Conservation (phyloP, 2,888 invertebrate genomes). For the Athrips mouffetella region DNA sequence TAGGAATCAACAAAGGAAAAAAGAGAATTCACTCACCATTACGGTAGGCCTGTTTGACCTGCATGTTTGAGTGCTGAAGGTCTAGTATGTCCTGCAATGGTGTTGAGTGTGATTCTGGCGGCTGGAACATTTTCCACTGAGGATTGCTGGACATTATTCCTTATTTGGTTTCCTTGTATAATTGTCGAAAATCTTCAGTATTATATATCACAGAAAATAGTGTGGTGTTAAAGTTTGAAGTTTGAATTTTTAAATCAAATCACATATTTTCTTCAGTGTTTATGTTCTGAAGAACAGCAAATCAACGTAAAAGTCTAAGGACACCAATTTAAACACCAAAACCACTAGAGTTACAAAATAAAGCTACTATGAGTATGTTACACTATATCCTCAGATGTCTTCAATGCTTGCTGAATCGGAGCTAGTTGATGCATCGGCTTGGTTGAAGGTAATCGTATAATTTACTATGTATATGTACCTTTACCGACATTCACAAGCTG, state of each 20-base stretch:
- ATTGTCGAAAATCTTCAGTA: conserved; percentile 58
- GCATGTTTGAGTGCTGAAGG: conserved; percentile 80
- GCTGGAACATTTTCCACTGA: conserved; percentile 95
- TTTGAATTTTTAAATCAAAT: conserved; percentile 60
- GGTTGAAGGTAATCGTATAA: conserved; percentile 52
- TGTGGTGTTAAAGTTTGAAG: conserved; percentile 53
- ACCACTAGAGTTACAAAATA: conserved; percentile 61
- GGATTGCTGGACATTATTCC: conserved; percentile 87
- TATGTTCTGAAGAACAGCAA: conserved; percentile 56
- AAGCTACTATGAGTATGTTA: conserved; percentile 68
- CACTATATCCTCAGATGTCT: conserved; percentile 89
- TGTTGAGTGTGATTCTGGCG: conserved; percentile 90
- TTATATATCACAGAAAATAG: conserved; percentile 71
- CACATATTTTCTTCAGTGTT: conserved; percentile 66
- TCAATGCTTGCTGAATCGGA: conserved; percentile 93
- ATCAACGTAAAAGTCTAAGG: conserved; percentile 44
- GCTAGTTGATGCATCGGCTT: conserved; percentile 70
- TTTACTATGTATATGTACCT: conserved; percentile 53
- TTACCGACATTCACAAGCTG: conserved; percentile 56
- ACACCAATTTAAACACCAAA: conserved; percentile 59
- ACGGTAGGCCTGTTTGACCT: conserved; percentile 72
- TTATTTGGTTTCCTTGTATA: conserved; percentile 65
- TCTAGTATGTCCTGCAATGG: conserved; percentile 90
- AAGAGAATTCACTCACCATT: conserved; percentile 65
- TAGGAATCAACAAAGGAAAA: too few relatives aligned